These are phyloP conservation scores for Nomada ferruginata DNA, from an alignment of 2,888 invertebrate species.

Conservation along the genomic window DNA sequence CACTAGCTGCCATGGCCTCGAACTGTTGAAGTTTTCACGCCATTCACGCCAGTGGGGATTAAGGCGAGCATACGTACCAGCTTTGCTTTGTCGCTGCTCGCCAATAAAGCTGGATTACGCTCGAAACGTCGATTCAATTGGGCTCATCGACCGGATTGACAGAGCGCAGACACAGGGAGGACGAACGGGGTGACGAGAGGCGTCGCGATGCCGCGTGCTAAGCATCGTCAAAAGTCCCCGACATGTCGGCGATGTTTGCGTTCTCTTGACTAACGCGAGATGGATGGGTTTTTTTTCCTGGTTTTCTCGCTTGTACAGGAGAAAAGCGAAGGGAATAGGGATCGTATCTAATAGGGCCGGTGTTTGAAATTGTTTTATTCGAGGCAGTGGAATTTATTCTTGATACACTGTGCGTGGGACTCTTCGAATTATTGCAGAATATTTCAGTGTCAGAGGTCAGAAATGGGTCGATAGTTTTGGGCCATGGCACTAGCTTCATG, in stretches of 20 bases:
- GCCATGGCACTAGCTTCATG: no score
- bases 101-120: slow-evolving; percentile 65
- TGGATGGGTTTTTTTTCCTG: background rate
- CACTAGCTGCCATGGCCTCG: slow-evolving; percentile 31
- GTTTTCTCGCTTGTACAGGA: background rate
- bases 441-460: no score
- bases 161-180: slow-evolving; percentile 18
- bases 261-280: background rate
- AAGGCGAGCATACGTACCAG: slow-evolving; percentile 58
- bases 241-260: slow-evolving; percentile 8
- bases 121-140: slow-evolving; percentile 54
- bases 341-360: background rate
- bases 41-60: slow-evolving; percentile 64
- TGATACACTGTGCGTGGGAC: no score
- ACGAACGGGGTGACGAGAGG: background rate
- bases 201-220: slow-evolving; percentile 8
- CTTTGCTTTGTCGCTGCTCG: slow-evolving; percentile 56
- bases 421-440: no score
- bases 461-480: no score
- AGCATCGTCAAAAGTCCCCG: slow-evolving; percentile 12
- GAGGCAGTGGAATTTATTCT: no score
- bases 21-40: slow-evolving; percentile 70
- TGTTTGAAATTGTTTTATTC: no score
- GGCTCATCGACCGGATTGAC: slow-evolving; percentile 43
- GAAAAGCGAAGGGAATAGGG: background rate